phyloP scores from a whole-genome alignment of 2,888 invertebrate species.

The Melipona beecheii region DNA sequence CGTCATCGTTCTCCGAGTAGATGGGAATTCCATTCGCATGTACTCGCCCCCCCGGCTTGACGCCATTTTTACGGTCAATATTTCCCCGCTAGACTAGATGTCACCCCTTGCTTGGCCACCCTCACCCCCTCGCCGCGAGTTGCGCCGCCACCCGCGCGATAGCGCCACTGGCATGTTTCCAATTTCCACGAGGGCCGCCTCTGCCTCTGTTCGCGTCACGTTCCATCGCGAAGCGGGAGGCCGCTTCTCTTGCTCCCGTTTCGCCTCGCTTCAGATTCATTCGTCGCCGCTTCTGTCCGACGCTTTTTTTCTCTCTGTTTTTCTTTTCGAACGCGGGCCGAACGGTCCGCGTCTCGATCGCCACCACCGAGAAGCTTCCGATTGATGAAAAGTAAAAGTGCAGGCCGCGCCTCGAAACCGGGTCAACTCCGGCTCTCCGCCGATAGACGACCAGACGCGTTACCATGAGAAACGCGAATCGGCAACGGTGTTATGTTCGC shows the following conservation, averaged over 20 bases:
- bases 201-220: slow-evolving; percentile 31
- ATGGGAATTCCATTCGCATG: slow-evolving; percentile 44
- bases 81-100: slow-evolving; percentile 75
- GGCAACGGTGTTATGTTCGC: slow-evolving; percentile 21
- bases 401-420: not conserved
- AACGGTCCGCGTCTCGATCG: too few relatives aligned
- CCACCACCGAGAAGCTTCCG: too few relatives aligned
- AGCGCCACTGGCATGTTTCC: slow-evolving; percentile 74
- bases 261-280: slow-evolving; percentile 47
- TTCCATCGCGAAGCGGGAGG: slow-evolving; percentile 4
- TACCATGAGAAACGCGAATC: slow-evolving; percentile 39
- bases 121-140: slow-evolving; percentile 55
- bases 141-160: slow-evolving; percentile 71
- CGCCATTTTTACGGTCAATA: slow-evolving; percentile 81
- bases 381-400: slow-evolving; percentile 56
- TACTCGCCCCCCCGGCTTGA: slow-evolving; percentile 65
- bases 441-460: not conserved
- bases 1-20: slow-evolving; percentile 13
- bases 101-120: slow-evolving; percentile 70
- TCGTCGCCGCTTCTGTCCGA: slow-evolving; percentile 16
- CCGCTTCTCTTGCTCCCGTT: slow-evolving; percentile 51
- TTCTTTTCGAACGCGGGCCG: too few relatives aligned
- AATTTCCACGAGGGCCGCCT: slow-evolving; percentile 42
- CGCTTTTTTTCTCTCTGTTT: not conserved
- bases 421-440: slow-evolving; percentile 23